These are phyloP conservation scores for Stenopsyche tienmushanensis DNA, from an alignment of 1,140 invertebrate genomes.

Conservation along the genomic window DNA sequence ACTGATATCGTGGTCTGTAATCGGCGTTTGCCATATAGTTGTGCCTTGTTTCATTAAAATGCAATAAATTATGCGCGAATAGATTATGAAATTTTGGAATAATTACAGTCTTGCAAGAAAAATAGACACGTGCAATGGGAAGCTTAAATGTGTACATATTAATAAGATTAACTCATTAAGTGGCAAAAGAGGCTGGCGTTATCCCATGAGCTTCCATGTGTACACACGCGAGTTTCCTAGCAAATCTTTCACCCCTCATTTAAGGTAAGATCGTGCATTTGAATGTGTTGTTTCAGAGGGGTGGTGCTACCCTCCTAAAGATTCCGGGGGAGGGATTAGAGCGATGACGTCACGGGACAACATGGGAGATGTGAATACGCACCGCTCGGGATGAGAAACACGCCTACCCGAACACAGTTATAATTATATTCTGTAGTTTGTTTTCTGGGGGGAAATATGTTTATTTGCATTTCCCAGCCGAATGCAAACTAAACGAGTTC, in stretches of 20 bases:
- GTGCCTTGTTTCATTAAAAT: too few relatives aligned
- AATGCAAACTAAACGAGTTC: background rate
- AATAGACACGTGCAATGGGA: too few relatives aligned
- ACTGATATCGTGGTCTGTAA: too few relatives aligned
- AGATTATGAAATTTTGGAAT: too few relatives aligned
- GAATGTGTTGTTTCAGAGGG: slow-evolving; percentile 21
- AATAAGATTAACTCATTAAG: slow-evolving; percentile 2
- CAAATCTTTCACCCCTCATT: slow-evolving; percentile 38
- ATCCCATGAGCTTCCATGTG: background rate
- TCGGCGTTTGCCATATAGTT: too few relatives aligned
- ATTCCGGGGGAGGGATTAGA: slow-evolving; percentile 37
- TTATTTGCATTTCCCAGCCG: slow-evolving; percentile 4
- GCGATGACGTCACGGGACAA: slow-evolving; percentile 40
- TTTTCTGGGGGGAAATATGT: background rate
- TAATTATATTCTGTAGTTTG: slow-evolving; percentile 1
- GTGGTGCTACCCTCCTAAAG: slow-evolving; percentile 19
- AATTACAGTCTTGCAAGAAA: too few relatives aligned
- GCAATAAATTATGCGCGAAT: too few relatives aligned
- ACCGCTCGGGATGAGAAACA: background rate
- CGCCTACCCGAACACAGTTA: background rate
- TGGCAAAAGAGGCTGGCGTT: background rate
- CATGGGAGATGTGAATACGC: slow-evolving; percentile 17
- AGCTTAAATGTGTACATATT: too few relatives aligned
- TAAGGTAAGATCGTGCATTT: slow-evolving; percentile 26
- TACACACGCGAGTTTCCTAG: background rate